phyloP scores from a whole-genome alignment of 1,140 invertebrate genomes.

The Cherax destructor region DNA sequence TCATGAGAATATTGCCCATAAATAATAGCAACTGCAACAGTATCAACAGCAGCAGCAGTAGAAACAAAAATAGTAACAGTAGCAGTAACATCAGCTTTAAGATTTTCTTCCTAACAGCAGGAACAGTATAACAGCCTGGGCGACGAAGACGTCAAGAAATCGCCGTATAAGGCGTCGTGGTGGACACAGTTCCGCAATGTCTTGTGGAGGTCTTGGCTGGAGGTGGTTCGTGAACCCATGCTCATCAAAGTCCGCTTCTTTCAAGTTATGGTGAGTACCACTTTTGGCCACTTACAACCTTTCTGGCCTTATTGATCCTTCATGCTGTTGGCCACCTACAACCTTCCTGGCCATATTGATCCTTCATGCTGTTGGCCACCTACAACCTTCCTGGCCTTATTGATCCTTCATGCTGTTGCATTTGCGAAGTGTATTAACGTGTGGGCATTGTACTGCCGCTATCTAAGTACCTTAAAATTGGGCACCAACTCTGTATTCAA shows the following conservation, averaged over 20 bases:
- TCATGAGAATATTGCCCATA: too few species aligned
- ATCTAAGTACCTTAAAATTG: too few species aligned
- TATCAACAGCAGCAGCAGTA: not conserved
- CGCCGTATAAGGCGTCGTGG: constrained; percentile 90
- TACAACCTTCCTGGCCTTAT: not conserved
- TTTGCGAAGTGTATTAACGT: too few species aligned
- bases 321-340: too few species aligned
- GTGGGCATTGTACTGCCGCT: too few species aligned
- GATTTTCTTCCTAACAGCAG: not conserved
- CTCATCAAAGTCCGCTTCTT: constrained; percentile 90
- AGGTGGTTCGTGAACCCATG: constrained; percentile 91
- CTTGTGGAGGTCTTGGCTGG: constrained; percentile 92
- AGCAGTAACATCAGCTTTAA: not conserved
- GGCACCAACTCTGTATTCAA: too few species aligned
- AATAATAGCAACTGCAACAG: too few species aligned
- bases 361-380: too few species aligned
- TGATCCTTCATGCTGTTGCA: not conserved
- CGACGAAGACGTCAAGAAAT: constrained; percentile 72
- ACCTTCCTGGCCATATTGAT: not conserved
- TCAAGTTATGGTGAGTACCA: constrained; percentile 88
- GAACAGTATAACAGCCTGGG: constrained; percentile 38
- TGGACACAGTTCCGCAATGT: constrained; percentile 91
- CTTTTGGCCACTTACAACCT: too few species aligned
- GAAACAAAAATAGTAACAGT: not conserved
- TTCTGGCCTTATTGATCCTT: not conserved